Evolutionary conservation across 2,888 invertebrate species (phyloP).

Genomic region (Cantharis lateralis): DNA sequence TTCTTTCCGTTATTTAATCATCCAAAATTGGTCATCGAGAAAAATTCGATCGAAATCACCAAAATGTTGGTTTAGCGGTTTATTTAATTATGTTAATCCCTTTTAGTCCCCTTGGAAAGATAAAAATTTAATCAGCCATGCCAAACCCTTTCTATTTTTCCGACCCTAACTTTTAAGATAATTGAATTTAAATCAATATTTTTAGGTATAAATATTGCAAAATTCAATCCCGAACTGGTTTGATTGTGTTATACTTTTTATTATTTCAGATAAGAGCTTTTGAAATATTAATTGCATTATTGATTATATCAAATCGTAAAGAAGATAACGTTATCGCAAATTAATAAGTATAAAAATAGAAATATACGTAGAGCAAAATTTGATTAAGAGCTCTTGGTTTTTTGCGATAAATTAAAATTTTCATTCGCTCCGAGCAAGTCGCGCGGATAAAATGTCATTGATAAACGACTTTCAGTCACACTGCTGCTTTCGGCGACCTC

Average conservation of each 20-base stretch:
- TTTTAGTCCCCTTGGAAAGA: background rate
- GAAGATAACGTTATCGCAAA: background rate
- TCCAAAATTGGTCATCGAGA: no score
- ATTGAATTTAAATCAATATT: background rate
- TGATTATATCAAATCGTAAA: background rate
- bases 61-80: background rate
- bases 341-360: background rate
- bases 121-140: background rate
- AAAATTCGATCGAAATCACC: background rate
- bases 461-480: background rate
- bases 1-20: no score
- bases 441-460: background rate
- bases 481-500: background rate
- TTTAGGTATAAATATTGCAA: background rate
- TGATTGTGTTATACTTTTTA: background rate
- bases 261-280: background rate
- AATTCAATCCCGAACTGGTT: background rate
- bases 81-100: background rate
- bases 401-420: no score
- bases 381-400: no score
- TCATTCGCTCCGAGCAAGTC: background rate
- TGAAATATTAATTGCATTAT: background rate
- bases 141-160: background rate
- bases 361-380: background rate
- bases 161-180: background rate